Evolutionary conservation across 1,140 invertebrate species (phyloP).

Genomic region (Drosophila fuyamai): DNA sequence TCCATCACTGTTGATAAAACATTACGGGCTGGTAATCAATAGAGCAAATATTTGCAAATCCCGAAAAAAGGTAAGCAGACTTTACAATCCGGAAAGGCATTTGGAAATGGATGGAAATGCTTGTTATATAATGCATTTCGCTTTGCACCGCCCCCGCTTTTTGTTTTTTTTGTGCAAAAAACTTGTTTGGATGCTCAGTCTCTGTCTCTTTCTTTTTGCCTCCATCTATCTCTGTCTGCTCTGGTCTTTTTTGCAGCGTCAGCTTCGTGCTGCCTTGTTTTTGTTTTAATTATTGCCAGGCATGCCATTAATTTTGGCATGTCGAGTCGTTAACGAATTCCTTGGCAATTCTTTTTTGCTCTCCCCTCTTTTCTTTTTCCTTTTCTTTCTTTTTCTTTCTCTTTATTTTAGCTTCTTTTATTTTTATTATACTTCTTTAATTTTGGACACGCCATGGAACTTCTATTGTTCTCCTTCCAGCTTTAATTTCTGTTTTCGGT

Average conservation of each 20-base stretch:
- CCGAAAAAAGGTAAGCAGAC: conserved; percentile 15
- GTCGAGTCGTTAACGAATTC: conserved; percentile 84
- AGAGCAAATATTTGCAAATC: conserved; percentile 75
- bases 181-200: conserved; percentile 48
- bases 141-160: conserved; percentile 22
- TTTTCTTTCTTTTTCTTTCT: conserved; percentile 17
- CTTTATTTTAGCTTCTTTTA: conserved; percentile 21
- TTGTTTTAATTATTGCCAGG: conserved; percentile 84
- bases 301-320: conserved; percentile 84
- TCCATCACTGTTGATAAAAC: conserved; percentile 60
- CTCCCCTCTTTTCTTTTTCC: conserved; percentile 17
- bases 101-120: conserved; percentile 30
- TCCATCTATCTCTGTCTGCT: conserved; percentile 18
- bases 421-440: conserved; percentile 42
- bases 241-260: conserved; percentile 34
- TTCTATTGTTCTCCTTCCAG: conserved; percentile 37
- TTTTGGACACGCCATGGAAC: conserved; percentile 66
- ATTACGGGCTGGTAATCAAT: conserved; percentile 62
- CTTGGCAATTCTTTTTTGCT: conserved; percentile 60
- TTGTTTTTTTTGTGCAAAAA: conserved; percentile 23
- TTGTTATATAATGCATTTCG: conserved; percentile 47
- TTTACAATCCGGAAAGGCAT: conserved; percentile 38
- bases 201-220: conserved; percentile 19
- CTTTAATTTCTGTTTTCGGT: conserved; percentile 43
- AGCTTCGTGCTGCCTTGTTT: conserved; percentile 61